Evolutionary conservation across 2,797 vertebrate species (phyloP).

Genomic region (Ibycter americanus): DNA sequence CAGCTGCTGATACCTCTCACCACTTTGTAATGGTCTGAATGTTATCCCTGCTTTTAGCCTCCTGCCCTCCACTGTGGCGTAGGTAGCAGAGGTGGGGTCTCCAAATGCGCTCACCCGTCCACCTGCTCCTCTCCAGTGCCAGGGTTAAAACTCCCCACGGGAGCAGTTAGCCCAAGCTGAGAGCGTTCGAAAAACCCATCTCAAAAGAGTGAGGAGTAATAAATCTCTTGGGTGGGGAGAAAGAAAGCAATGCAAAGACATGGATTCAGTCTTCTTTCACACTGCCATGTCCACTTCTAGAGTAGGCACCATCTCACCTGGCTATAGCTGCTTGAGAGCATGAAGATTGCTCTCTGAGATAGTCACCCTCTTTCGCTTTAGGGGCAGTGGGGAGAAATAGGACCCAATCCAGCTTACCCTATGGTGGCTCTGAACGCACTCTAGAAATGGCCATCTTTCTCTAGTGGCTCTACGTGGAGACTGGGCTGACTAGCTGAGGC

Average conservation of each 20-base stretch:
- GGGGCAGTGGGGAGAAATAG: not conserved
- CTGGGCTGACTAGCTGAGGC: not conserved
- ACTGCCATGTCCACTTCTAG: not conserved
- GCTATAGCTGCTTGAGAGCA: not conserved
- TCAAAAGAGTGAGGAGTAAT: not conserved
- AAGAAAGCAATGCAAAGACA: not conserved
- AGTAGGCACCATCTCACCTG: not conserved
- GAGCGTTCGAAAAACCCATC: not conserved
- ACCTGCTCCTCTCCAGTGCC: not conserved
- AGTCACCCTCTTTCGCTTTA: not conserved
- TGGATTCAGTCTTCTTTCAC: not conserved
- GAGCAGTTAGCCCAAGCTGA: not conserved
- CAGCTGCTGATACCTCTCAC: not conserved
- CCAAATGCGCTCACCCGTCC: not conserved
- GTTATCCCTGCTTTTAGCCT: constrained; percentile 42
- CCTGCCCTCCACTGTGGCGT: accelerated
- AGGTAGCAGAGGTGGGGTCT: not conserved
- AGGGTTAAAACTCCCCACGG: not conserved
- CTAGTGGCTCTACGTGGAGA: not conserved
- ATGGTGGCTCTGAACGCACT: not conserved
- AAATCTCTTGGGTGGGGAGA: not conserved
- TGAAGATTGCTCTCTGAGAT: not conserved
- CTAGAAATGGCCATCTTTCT: not conserved
- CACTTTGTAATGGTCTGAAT: constrained; percentile 30
- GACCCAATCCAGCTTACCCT: not conserved